Evolutionary conservation across 2,113 vertebrate species (phyloP).

Genomic region (Hypanus sabinus): DNA sequence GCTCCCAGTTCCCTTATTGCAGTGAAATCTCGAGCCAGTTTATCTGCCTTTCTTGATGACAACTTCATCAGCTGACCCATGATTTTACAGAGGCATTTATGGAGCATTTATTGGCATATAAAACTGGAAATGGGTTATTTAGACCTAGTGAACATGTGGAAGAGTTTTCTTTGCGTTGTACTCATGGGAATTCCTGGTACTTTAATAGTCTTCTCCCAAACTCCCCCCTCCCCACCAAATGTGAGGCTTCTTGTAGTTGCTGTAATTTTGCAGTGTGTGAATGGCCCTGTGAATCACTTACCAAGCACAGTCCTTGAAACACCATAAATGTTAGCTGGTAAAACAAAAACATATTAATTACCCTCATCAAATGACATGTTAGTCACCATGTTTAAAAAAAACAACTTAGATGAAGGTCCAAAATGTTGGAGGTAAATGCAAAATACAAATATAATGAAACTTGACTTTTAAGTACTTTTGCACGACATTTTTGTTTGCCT

Average conservation of each 20-base stretch:
- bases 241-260: not conserved
- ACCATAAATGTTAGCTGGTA: not conserved
- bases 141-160: not conserved
- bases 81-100: not conserved
- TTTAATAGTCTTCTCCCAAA: not conserved
- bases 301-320: not conserved
- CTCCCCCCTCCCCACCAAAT: not conserved
- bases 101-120: no score
- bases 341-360: not conserved
- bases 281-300: not conserved
- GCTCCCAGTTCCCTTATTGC: not conserved
- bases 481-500: not conserved
- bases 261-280: not conserved
- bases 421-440: not conserved
- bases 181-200: not conserved
- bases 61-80: not conserved
- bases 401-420: not conserved
- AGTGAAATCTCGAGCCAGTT: not conserved
- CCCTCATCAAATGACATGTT: not conserved
- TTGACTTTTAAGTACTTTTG: not conserved
- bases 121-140: no score
- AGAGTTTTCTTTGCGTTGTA: not conserved
- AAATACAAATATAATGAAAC: not conserved
- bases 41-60: not conserved
- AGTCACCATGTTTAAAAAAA: not conserved